Conservation (phyloP, 2,888 invertebrate species). For the Fragum fragum region DNA sequence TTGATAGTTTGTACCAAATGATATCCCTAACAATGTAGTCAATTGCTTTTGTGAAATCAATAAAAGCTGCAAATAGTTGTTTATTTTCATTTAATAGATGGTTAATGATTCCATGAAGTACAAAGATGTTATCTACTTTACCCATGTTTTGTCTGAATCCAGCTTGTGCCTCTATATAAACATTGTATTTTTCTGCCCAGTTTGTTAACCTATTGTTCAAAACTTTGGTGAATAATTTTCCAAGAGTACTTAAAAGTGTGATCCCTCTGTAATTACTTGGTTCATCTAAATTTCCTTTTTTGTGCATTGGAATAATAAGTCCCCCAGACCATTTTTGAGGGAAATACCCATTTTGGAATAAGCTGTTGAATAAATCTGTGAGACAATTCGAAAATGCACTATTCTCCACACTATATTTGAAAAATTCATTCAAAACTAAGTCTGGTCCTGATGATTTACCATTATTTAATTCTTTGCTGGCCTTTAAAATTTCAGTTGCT, state of each 20-base stretch:
- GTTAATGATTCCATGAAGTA: slow-evolving; percentile 10
- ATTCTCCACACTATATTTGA: neutral
- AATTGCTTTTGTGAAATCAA: slow-evolving; percentile 33
- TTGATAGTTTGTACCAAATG: slow-evolving; percentile 11
- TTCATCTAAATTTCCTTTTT: slow-evolving; percentile 26
- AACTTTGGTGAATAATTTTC: slow-evolving; percentile 26
- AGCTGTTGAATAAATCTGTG: slow-evolving; percentile 27
- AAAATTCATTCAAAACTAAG: slow-evolving; percentile 19
- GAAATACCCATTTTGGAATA: slow-evolving; percentile 19
- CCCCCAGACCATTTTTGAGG: slow-evolving; percentile 32
- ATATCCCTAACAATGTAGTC: slow-evolving; percentile 12
- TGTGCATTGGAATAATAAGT: slow-evolving; percentile 27
- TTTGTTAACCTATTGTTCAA: slow-evolving; percentile 9
- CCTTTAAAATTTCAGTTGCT: neutral
- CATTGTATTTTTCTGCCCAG: slow-evolving; percentile 21
- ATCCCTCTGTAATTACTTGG: slow-evolving; percentile 26
- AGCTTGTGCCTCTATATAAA: slow-evolving; percentile 19
- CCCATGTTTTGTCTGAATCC: slow-evolving; percentile 27
- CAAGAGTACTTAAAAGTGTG: slow-evolving; percentile 17
- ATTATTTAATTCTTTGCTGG: neutral
- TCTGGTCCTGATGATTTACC: slow-evolving; percentile 23
- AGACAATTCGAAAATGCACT: neutral
- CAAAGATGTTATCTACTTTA: slow-evolving; percentile 25
- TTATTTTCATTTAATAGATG: slow-evolving; percentile 12
- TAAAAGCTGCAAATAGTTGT: slow-evolving; percentile 11